A percentile compares a stretch with the other conserved stretches of the same genome.
Conservation (phyloP, 2,797 vertebrate species). For the Etheostoma perlongum region DNA sequence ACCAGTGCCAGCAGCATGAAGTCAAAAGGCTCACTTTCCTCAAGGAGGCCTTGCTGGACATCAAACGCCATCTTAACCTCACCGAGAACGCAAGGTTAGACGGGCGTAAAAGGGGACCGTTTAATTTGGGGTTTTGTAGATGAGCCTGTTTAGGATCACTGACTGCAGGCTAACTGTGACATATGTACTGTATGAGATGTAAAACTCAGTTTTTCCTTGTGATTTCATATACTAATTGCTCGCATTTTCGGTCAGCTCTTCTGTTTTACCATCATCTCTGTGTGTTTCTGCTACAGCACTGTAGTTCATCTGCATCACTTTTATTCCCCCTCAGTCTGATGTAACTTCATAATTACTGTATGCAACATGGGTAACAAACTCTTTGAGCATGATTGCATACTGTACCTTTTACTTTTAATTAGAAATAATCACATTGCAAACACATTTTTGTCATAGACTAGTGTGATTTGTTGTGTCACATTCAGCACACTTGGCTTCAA, state of each 20-base stretch:
- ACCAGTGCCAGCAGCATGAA: conserved; percentile 98
- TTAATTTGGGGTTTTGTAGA: neutral
- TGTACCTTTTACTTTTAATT: conserved; percentile 10
- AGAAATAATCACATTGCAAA: conserved; percentile 31
- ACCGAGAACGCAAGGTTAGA: conserved; percentile 93
- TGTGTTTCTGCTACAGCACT: neutral
- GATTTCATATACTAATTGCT: neutral
- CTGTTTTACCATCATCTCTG: neutral
- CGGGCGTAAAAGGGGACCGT: neutral
- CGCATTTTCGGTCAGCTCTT: too few species aligned
- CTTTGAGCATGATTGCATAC: neutral
- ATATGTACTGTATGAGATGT: neutral
- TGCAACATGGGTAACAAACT: neutral
- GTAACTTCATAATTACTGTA: neutral
- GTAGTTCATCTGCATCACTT: neutral
- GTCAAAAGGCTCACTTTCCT: conserved; percentile 96
- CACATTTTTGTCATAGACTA: conserved; percentile 25
- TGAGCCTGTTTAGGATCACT: neutral
- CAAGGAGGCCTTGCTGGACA: conserved; percentile 94
- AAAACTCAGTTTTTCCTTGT: neutral
- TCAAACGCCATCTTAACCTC: conserved; percentile 97
- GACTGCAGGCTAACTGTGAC: neutral
- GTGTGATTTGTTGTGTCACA: conserved; percentile 47
- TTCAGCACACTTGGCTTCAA: conserved; percentile 42
- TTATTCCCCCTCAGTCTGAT: neutral